Conservation (phyloP, 2,113 vertebrate genomes). For the Heloderma charlesbogerti region DNA sequence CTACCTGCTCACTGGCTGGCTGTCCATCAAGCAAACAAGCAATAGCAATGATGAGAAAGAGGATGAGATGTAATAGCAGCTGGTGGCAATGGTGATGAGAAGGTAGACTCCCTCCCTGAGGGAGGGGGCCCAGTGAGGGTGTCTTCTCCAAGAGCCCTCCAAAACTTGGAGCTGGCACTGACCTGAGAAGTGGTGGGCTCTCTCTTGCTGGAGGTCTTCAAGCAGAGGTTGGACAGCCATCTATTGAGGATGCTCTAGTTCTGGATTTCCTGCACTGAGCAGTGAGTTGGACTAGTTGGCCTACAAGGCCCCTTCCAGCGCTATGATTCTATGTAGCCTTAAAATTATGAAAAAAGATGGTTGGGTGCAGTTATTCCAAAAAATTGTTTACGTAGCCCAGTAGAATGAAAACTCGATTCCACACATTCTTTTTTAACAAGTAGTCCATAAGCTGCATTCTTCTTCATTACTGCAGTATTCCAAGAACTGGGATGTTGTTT, state of each 20-base stretch:
- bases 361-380: neutral
- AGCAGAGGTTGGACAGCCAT: no score
- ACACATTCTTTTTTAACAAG: conserved; percentile 6
- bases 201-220: no score
- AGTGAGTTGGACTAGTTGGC: neutral
- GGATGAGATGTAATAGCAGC: no score
- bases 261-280: neutral
- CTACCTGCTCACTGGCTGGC: no score
- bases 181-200: no score
- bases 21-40: no score
- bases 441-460: neutral
- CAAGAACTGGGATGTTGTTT: conserved; percentile 9
- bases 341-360: neutral
- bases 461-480: neutral
- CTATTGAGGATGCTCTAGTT: neutral
- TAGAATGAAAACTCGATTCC: neutral
- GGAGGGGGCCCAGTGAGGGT: no score
- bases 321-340: neutral
- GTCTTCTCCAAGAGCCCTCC: no score
- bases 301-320: neutral
- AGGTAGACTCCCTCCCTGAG: no score
- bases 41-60: no score
- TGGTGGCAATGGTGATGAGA: no score
- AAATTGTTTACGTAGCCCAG: neutral
- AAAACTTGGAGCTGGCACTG: no score